Evolutionary conservation across 2,888 invertebrate genomes (phyloP).

Genomic region (Rhingia campestris): DNA sequence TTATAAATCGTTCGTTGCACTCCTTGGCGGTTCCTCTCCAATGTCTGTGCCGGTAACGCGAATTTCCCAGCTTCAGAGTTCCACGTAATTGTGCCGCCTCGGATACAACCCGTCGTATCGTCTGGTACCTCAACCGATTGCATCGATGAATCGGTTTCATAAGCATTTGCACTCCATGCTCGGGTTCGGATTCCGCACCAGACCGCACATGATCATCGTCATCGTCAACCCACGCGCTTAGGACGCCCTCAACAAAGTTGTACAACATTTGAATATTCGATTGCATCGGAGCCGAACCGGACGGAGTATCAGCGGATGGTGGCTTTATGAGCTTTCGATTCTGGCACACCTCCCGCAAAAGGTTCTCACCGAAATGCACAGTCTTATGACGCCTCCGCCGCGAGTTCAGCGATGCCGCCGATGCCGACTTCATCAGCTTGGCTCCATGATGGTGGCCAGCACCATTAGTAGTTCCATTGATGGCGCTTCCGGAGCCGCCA

Average conservation of each 20-base stretch:
- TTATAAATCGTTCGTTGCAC: constrained; percentile 93
- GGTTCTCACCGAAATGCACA: constrained; percentile 90
- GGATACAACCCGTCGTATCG: constrained; percentile 87
- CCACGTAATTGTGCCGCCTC: constrained; percentile 89
- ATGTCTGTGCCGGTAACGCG: constrained; percentile 90
- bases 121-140: constrained; percentile 87
- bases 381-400: constrained; percentile 90
- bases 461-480: constrained; percentile 75
- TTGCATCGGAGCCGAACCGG: constrained; percentile 84
- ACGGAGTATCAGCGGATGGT: constrained; percentile 80
- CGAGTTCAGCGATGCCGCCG: constrained; percentile 86
- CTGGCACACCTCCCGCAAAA: constrained; percentile 89
- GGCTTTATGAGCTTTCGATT: constrained; percentile 86
- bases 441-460: constrained; percentile 74
- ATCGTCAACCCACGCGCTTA: constrained; percentile 91
- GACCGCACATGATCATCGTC: constrained; percentile 86
- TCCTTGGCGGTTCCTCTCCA: constrained; percentile 93
- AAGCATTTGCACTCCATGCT: constrained; percentile 84
- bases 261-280: constrained; percentile 91
- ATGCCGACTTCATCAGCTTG: constrained; percentile 84
- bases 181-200: constrained; percentile 89
- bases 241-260: constrained; percentile 90
- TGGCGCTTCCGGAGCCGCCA: constrained; percentile 69
- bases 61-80: constrained; percentile 87
- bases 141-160: constrained; percentile 82